Conservation (phyloP, 92 coral and sea anemone genomes). For the Bergia sp. region DNA sequence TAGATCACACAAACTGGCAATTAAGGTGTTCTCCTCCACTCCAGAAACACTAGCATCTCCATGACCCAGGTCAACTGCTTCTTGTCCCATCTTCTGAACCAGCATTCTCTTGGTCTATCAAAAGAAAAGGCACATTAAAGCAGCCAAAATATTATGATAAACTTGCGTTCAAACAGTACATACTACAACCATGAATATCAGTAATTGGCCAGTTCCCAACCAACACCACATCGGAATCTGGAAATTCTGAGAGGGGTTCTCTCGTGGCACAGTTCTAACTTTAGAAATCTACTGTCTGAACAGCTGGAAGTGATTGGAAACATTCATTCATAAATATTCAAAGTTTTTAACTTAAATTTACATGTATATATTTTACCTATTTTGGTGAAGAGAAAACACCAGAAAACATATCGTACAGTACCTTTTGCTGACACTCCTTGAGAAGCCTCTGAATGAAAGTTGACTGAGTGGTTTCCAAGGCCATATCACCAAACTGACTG, state of each 20-base stretch:
- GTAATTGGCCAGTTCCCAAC: not conserved
- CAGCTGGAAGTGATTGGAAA: no score
- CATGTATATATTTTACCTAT: no score
- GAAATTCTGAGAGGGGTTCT: not conserved
- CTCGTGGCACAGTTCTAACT: not conserved
- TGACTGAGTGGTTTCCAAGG: slow-evolving; percentile 85
- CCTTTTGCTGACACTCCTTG: slow-evolving; percentile 93
- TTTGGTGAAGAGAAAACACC: not conserved
- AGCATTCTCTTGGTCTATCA: slow-evolving; percentile 87
- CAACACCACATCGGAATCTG: not conserved
- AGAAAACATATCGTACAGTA: slow-evolving; percentile 21
- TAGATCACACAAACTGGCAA: slow-evolving; percentile 97
- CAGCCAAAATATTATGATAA: not conserved
- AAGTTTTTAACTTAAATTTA: no score
- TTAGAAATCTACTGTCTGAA: no score
- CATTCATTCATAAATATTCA: no score
- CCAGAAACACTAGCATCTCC: slow-evolving; percentile 98
- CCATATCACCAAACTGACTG: slow-evolving; percentile 93
- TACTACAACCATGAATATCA: no score
- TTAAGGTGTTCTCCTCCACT: slow-evolving; percentile 93
- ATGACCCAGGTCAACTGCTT: slow-evolving; percentile 97
- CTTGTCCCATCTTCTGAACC: slow-evolving; percentile 99
- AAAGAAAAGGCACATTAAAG: not conserved
- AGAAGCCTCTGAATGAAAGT: slow-evolving; percentile 89
- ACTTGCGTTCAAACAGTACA: not conserved